Conservation (phyloP, 2,888 invertebrate genomes). For the Masnerella sp. region DNA sequence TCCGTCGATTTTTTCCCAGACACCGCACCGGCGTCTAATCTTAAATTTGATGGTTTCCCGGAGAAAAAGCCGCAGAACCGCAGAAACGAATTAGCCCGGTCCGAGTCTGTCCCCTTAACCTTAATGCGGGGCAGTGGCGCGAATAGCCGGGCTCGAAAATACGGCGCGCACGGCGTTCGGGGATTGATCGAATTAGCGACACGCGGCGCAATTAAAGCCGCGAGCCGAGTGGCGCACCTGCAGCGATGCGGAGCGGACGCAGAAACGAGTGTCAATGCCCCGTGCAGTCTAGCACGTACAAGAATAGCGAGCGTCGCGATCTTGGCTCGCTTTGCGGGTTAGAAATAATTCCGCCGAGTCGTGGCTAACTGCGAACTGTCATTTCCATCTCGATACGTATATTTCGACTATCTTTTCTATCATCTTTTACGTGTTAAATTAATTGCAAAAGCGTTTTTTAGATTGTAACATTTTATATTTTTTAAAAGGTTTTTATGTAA, state of each 20-base stretch:
- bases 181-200: conserved; percentile 70
- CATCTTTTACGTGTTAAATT: background rate
- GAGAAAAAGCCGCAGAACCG: conserved; percentile 9
- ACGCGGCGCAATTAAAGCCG: conserved; percentile 61
- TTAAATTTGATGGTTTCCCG: conserved; percentile 4
- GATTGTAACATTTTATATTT: too few species aligned
- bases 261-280: conserved; percentile 66
- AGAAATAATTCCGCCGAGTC: conserved; percentile 48
- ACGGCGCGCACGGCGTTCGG: conserved; percentile 41
- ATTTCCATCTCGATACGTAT: conserved; percentile 29
- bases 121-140: conserved; percentile 13
- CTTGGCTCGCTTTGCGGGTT: conserved; percentile 53
- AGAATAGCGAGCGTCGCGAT: conserved; percentile 64
- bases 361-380: conserved; percentile 31
- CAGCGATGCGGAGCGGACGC: conserved; percentile 58
- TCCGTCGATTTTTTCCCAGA: background rate
- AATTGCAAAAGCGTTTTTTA: background rate
- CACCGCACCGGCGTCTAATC: background rate
- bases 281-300: conserved; percentile 64
- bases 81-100: conserved; percentile 17
- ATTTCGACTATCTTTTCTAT: conserved; percentile 13
- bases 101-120: conserved; percentile 20
- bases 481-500: too few species aligned
- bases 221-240: conserved; percentile 59
- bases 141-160: conserved; percentile 15